phyloP scores from a whole-genome alignment of 2,888 invertebrate species.

The Trachelus troglodyta region DNA sequence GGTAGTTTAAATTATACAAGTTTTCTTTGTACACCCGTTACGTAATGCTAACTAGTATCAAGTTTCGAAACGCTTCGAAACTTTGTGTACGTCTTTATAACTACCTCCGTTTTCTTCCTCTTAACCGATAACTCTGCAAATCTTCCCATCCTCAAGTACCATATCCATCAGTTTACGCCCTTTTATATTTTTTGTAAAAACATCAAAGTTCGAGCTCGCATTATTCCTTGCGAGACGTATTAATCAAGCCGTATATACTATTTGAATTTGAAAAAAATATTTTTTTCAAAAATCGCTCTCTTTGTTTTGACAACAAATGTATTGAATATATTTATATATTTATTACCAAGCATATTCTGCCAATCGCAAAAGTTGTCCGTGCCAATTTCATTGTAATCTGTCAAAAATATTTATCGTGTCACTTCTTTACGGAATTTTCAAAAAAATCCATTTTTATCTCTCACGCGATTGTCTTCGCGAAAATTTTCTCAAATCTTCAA shows the following conservation, averaged over 20 bases:
- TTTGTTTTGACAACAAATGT: background rate
- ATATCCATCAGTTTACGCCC: background rate
- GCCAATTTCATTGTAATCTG: background rate
- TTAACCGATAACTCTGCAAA: background rate
- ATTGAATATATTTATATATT: background rate
- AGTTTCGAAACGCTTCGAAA: background rate
- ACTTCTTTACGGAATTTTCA: background rate
- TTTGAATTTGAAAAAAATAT: too few relatives aligned
- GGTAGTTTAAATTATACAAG: background rate
- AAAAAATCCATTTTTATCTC: background rate
- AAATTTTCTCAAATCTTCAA: background rate
- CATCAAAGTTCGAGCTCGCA: background rate
- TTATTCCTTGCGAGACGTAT: background rate
- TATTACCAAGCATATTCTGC: background rate
- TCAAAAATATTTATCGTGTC: background rate
- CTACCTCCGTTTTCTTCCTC: background rate
- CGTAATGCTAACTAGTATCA: background rate
- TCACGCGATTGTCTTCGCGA: background rate
- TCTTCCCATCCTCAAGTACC: background rate
- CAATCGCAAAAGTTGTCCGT: background rate
- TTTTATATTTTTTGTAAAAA: background rate
- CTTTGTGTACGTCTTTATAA: background rate
- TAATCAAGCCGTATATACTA: too few relatives aligned
- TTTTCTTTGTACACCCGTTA: background rate
- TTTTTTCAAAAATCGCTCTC: too few relatives aligned